These are phyloP conservation scores for Egretta garzetta DNA, from an alignment of 2,113 vertebrate genomes.

Conservation along the genomic window DNA sequence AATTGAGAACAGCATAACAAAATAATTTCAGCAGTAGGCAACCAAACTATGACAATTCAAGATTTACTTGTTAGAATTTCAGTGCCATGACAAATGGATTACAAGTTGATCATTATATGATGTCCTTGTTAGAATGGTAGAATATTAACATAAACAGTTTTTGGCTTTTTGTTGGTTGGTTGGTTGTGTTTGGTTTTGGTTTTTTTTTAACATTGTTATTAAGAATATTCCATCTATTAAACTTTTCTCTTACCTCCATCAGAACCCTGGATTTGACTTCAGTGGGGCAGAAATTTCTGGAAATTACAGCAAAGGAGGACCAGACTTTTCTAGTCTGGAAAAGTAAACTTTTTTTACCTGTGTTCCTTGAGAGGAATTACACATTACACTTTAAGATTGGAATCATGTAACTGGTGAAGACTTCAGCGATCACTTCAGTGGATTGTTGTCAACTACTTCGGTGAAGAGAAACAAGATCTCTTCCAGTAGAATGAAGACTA, in stretches of 20 bases:
- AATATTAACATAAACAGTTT: not conserved
- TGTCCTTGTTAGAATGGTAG: not conserved
- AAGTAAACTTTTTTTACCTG: constrained; percentile 59
- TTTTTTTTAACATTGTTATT: not conserved
- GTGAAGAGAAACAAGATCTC: not conserved
- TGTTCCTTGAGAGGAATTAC: constrained; percentile 4
- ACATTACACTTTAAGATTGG: not conserved
- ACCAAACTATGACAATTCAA: not conserved
- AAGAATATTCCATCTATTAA: not conserved
- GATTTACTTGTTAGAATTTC: not conserved
- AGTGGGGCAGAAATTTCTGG: constrained; percentile 97
- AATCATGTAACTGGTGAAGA: constrained; percentile 1
- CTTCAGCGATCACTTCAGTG: not conserved
- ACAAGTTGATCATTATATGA: rapidly evolving
- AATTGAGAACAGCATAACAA: not conserved
- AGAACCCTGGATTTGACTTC: constrained; percentile 99
- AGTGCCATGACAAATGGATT: not conserved
- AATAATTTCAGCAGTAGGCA: not conserved
- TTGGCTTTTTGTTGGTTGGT: not conserved
- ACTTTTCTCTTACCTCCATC: not conserved
- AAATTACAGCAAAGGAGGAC: constrained; percentile 93
- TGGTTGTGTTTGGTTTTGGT: not conserved
- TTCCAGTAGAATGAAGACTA: not conserved
- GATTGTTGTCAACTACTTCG: not conserved
- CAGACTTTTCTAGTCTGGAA: constrained; percentile 91